phyloP scores from a whole-genome alignment of 2,888 invertebrate species.

The Piscicola geometra region DNA sequence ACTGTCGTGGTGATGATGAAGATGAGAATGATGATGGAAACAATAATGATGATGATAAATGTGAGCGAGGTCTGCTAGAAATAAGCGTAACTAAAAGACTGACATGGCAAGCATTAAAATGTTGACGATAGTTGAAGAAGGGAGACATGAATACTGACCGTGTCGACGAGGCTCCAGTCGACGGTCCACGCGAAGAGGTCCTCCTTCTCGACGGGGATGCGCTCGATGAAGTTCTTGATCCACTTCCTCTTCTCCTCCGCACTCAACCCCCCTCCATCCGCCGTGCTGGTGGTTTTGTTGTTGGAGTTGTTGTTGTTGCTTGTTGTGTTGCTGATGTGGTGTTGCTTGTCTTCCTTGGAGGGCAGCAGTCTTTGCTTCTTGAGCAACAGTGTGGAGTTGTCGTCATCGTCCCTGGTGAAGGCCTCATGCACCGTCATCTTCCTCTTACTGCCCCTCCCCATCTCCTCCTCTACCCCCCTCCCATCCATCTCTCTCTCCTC shows the following conservation, averaged over 20 bases:
- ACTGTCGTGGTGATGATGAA: constrained; percentile 27
- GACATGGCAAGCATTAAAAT: no score
- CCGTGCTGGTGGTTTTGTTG: constrained; percentile 28
- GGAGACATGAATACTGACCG: constrained; percentile 55
- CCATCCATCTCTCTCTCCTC: neutral
- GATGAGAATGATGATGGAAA: no score
- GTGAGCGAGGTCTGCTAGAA: no score
- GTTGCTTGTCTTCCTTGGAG: constrained; percentile 46
- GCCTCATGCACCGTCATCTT: constrained; percentile 79
- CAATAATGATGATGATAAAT: no score
- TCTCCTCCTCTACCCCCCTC: neutral
- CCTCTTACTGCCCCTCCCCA: constrained; percentile 50
- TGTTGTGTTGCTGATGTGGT: constrained; percentile 39
- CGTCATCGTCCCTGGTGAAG: constrained; percentile 68
- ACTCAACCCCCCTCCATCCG: constrained; percentile 40
- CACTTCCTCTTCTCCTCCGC: constrained; percentile 88
- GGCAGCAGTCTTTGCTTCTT: constrained; percentile 70
- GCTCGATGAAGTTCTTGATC: constrained; percentile 93
- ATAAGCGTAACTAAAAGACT: no score
- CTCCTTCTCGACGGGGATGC: constrained; percentile 94
- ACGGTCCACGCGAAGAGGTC: constrained; percentile 90
- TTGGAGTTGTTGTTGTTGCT: constrained; percentile 35
- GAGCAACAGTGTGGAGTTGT: constrained; percentile 48
- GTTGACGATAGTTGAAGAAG: no score
- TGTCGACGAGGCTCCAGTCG: constrained; percentile 79